Evolutionary conservation across 1,140 invertebrate species (phyloP).

Genomic region (Bombus waltoni): DNA sequence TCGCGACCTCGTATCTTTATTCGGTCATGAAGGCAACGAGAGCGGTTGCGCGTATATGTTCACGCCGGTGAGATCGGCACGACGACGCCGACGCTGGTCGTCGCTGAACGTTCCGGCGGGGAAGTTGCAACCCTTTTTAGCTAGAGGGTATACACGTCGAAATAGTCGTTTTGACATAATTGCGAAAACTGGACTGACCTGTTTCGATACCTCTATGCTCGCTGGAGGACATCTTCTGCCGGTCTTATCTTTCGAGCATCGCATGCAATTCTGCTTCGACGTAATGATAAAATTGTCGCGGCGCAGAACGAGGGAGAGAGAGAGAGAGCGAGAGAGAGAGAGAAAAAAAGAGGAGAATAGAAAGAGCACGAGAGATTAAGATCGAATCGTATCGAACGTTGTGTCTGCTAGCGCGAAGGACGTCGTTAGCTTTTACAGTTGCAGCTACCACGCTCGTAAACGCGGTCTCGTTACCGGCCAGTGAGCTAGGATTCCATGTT

Average conservation of each 20-base stretch:
- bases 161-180: conserved; percentile 49
- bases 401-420: conserved; percentile 11
- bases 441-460: conserved; percentile 8
- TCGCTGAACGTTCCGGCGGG: neutral
- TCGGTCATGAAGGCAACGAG: conserved; percentile 60
- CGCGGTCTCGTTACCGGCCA: neutral
- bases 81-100: neutral
- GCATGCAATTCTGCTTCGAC: conserved; percentile 21
- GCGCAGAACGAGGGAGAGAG: neutral
- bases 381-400: conserved; percentile 30
- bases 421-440: conserved; percentile 22
- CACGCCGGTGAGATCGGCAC: neutral
- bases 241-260: conserved; percentile 44
- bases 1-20: conserved; percentile 70
- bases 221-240: conserved; percentile 38
- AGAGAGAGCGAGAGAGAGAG: neutral
- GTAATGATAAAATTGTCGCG: conserved; percentile 50
- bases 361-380: neutral
- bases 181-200: conserved; percentile 55
- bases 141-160: conserved; percentile 46
- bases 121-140: conserved; percentile 46
- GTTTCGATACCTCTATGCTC: conserved; percentile 50
- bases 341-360: too few species aligned
- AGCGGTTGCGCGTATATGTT: conserved; percentile 11
- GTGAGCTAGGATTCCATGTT: too few species aligned